Base-by-base conservation (phyloP, 2,797 vertebrate genomes). In the Leontopithecus rosalia region DNA sequence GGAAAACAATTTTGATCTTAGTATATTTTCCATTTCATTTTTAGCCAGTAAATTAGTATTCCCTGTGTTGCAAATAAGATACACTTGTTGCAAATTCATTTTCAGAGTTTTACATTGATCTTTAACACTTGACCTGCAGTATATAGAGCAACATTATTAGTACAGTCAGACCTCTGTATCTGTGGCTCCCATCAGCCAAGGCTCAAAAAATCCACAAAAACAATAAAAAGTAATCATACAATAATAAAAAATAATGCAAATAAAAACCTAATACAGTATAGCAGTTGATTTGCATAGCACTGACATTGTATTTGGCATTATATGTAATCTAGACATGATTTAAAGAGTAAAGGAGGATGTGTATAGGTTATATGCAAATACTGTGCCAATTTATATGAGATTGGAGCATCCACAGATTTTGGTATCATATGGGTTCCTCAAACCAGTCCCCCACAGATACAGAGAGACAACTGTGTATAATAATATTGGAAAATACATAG, bases 21-120 rank as follows among this genome's bases (percentile, higher is more conserved):
- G 24, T 73, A 58, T 76, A 88, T 72, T 96, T 97, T 84, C 22
- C 30, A 46, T 85, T 83, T 93, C 17, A 90, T 88, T 93, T 96
- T 96, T 90, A 72, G n/a, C 36, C 55, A 91, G 33, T 90, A 95
- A 92, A 58, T 86, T 83, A 83, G 33, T 82, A n/a, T 92, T 58
- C 30, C 9, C 15, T 72, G 4, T 93, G 17, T 73, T n/a, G n/a
- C n/a, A n/a, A n/a, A 79, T 89, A 76, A 55, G 36, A 33, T 41
- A 77, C 5, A 70, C 48, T 91, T 92, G 50, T 48, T 77, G 83
- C 9, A 61, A 0, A 48, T 84, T 90, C 26, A 70, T 87, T 88
- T 84, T 88, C 13, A 88, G 41, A 76, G 17, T 84, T 97, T 97
- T 80, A 50, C 4, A 5, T 70, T 95, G 48, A 81, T 97, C 14